Evolutionary conservation across 1,140 invertebrate species (phyloP), one percentile per base, ranked within the genome.

Genomic region (Cyphomyrmex costatus): DNA sequence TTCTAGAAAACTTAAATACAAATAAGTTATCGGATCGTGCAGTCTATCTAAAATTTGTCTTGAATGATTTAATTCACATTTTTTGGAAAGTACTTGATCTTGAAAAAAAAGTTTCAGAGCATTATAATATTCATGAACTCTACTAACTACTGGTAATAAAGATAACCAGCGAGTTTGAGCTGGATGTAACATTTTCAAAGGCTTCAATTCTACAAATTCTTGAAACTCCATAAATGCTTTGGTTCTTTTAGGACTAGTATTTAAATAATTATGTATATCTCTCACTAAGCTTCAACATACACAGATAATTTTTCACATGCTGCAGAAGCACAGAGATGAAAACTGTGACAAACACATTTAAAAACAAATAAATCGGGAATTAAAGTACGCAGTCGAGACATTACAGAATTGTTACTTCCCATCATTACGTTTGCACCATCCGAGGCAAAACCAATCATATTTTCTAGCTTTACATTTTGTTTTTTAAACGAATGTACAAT

Each of bases 111-210:
- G 30, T 63, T 63, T 63, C 0, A 63, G 5, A 63, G 61, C 61
- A 27, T 63, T 33, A 33, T 63, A 63, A 63, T 63, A 14, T 63
- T 63, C 27, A 63, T 33, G 30, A 63, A 33, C 27, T 63, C 61
- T 63, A 63, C 8, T 63, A 33, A 63, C 61, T 33, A 63, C 16
- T 4, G 1, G 27, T 63, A 63, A 63, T 63, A 61, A 61, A 61
- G 60, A 61, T 30, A 63, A 27, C 61, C 27, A 63, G 16, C 61
- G 61, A 30, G 61, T 63, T 63, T 63, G 61, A 2, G 27, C 14
- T 63, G 61, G 61, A 63, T 63, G 61, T 63, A 63, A 63, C 30
- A 33, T 63, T 63, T 63, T 63, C 33, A 63, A 63, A 19, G 14
- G 61, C 8, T 63, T 63, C 14, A 63, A 63, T 33, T 63, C 30